phyloP scores from a whole-genome alignment of 2,888 invertebrate species.

The Agrochola circellaris region DNA sequence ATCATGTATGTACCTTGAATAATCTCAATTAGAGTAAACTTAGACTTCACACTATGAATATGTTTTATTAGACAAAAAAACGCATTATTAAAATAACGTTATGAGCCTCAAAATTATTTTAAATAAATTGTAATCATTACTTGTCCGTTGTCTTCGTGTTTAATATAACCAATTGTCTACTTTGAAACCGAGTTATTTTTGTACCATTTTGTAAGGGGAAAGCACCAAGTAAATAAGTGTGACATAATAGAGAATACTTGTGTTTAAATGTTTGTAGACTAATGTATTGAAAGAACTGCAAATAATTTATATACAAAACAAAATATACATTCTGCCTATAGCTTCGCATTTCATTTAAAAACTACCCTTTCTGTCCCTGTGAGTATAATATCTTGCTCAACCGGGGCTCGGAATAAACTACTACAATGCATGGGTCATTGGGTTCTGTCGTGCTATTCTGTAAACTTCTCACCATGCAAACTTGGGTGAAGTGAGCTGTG shows the following conservation, averaged over 20 bases:
- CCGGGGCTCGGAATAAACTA: neutral
- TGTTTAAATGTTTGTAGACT: constrained; percentile 82
- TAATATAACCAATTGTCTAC: constrained; percentile 66
- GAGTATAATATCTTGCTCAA: neutral
- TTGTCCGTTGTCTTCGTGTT: constrained; percentile 63
- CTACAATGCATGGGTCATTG: neutral
- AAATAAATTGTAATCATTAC: constrained; percentile 59
- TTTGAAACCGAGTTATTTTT: constrained; percentile 80
- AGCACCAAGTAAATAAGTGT: constrained; percentile 86
- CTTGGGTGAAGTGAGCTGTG: too few species aligned
- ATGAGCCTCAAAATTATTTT: constrained; percentile 72
- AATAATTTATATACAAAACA: constrained; percentile 88
- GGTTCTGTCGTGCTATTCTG: too few species aligned
- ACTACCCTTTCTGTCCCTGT: neutral
- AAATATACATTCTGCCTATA: constrained; percentile 88
- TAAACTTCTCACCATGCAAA: too few species aligned
- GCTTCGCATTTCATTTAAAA: constrained; percentile 72
- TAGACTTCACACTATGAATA: constrained; percentile 62
- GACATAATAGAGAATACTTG: constrained; percentile 85
- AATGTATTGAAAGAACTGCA: constrained; percentile 87
- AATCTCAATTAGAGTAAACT: constrained; percentile 85
- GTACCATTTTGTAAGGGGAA: constrained; percentile 80
- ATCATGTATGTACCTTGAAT: constrained; percentile 83
- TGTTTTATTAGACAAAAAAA: constrained; percentile 59
- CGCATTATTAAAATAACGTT: constrained; percentile 45